phyloP scores from a whole-genome alignment of 2,888 invertebrate genomes.

The Dryadula phaetusa region DNA sequence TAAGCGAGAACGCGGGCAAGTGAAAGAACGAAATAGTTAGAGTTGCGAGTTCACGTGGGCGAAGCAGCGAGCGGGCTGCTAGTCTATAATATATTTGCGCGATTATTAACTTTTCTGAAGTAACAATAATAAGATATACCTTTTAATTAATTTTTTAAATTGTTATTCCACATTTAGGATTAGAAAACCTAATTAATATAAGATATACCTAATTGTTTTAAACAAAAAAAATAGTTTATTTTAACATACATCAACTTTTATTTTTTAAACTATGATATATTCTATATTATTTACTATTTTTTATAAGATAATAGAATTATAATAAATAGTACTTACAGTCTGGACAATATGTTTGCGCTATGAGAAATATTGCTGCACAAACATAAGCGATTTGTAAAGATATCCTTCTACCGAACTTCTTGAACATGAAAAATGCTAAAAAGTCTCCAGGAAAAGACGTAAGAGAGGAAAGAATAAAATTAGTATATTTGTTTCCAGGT shows the following conservation, averaged over 20 bases:
- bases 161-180: too few species aligned
- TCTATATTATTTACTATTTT: neutral
- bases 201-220: neutral
- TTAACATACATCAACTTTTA: neutral
- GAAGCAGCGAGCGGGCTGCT: too few species aligned
- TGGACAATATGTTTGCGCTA: conserved; percentile 63
- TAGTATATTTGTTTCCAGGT: conserved; percentile 72
- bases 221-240: neutral
- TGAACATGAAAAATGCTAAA: conserved; percentile 62
- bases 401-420: conserved; percentile 64
- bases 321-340: conserved; percentile 59
- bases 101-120: neutral
- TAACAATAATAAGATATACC: too few species aligned
- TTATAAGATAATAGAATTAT: neutral
- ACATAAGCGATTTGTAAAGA: conserved; percentile 66
- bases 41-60: too few species aligned
- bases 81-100: neutral
- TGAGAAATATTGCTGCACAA: conserved; percentile 60
- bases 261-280: neutral
- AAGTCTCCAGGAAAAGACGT: conserved; percentile 71
- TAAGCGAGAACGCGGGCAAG: too few species aligned
- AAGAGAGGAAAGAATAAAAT: conserved; percentile 65
- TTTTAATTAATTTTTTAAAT: too few species aligned
- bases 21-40: too few species aligned
- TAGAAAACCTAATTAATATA: too few species aligned